A percentile compares a stretch with the other conserved stretches of the same genome.
Evolutionary conservation across 2,888 invertebrate genomes (phyloP).

Genomic region (Brenthis hecate): DNA sequence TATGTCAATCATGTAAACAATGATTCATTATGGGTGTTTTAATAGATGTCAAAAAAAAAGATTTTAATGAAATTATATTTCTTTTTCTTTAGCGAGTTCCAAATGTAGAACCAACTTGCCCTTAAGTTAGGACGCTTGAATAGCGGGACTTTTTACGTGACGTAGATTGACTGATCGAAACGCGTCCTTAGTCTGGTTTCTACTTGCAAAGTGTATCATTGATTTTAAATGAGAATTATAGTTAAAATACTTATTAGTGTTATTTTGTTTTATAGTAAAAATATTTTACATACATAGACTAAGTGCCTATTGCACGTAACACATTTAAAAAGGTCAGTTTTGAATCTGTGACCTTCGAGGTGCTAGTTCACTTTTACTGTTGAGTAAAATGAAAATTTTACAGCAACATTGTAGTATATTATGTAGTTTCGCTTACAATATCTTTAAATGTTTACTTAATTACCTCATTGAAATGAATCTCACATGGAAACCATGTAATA

Average conservation of each 20-base stretch:
- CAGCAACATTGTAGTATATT: neutral
- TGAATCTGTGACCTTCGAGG: neutral
- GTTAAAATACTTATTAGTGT: neutral
- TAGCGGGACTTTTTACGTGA: conserved; percentile 49
- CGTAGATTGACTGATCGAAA: conserved; percentile 46
- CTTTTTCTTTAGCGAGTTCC: too few relatives aligned
- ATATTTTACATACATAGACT: neutral
- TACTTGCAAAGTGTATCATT: conserved; percentile 4
- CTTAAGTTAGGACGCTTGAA: conserved; percentile 36
- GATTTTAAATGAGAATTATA: conserved; percentile 9
- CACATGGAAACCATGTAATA: conserved; percentile 10
- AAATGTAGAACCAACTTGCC: neutral
- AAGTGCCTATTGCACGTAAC: neutral
- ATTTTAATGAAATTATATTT: too few relatives aligned
- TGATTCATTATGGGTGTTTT: too few relatives aligned
- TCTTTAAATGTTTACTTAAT: neutral
- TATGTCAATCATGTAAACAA: too few relatives aligned
- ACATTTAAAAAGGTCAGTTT: conserved; percentile 1
- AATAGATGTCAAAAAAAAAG: too few relatives aligned
- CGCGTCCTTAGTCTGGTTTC: conserved; percentile 27
- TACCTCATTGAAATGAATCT: conserved; percentile 8
- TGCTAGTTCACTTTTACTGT: conserved; percentile 4
- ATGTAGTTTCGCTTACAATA: neutral
- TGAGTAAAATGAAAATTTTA: conserved; percentile 9
- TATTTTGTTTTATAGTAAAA: neutral